Conservation (phyloP, 2,797 vertebrate genomes). For the Enteromius radiatus region DNA sequence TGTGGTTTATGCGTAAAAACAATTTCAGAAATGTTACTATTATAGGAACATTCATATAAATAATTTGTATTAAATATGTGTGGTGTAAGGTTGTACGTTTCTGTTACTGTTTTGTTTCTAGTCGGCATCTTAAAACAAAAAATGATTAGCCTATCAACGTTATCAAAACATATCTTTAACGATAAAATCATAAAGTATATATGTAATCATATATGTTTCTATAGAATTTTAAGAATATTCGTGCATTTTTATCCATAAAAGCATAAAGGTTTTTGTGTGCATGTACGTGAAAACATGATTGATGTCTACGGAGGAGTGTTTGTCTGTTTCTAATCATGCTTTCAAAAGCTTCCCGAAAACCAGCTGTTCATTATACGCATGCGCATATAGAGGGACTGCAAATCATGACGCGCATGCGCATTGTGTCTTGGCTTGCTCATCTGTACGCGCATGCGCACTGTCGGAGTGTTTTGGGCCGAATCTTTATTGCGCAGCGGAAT, state of each 20-base stretch:
- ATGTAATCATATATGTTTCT: no score
- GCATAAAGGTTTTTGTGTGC: background rate
- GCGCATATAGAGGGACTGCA: background rate
- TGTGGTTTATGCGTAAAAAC: background rate
- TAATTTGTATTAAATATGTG: background rate
- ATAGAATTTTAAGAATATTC: no score
- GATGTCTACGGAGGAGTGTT: background rate
- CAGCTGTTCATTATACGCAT: slow-evolving; percentile 19
- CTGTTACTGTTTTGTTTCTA: background rate
- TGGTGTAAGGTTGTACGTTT: background rate
- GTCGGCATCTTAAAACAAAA: background rate
- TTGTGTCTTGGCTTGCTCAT: fast-evolving
- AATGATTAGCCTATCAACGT: background rate
- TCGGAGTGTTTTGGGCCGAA: slow-evolving; percentile 38
- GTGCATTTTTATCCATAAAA: background rate
- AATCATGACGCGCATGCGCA: background rate
- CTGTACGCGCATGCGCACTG: slow-evolving; percentile 43
- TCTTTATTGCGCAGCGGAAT: slow-evolving; percentile 73
- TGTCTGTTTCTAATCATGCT: background rate
- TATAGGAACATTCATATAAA: background rate
- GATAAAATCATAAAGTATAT: no score
- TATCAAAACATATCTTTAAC: background rate
- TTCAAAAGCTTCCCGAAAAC: background rate
- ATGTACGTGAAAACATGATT: background rate
- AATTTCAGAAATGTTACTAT: background rate